These are phyloP conservation scores for Himalopsyche kuldschensis DNA, from an alignment of 2,888 invertebrate genomes.

Conservation along the genomic window DNA sequence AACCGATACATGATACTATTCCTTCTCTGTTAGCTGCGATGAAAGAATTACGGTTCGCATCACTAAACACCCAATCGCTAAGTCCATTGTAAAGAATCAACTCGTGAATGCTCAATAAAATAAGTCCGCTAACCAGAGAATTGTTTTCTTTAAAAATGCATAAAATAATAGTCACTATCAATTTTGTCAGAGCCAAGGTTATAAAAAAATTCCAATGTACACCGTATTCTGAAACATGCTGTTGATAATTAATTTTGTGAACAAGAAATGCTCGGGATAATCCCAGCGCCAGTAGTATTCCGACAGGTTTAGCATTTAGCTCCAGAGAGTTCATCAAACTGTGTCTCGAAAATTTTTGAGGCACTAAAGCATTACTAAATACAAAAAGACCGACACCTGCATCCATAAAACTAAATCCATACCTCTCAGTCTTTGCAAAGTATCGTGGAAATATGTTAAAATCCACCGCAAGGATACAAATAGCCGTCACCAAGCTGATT, in stretches of 20 bases:
- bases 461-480: conserved; percentile 92
- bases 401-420: conserved; percentile 93
- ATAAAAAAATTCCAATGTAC: conserved; percentile 98
- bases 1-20: conserved; percentile 81
- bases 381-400: conserved; percentile 90
- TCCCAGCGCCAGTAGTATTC: conserved; percentile 62
- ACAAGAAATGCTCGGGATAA: conserved; percentile 62
- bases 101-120: conserved; percentile 68
- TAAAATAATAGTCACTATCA: conserved; percentile 67
- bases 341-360: conserved; percentile 54
- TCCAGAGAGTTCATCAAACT: conserved; percentile 42
- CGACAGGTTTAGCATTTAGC: conserved; percentile 47
- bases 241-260: conserved; percentile 75
- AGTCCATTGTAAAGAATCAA: conserved; percentile 62
- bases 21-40: conserved; percentile 91
- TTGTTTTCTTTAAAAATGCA: conserved; percentile 56
- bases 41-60: conserved; percentile 60
- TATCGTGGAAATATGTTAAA: conserved; percentile 82
- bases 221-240: conserved; percentile 92
- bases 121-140: conserved; percentile 59
- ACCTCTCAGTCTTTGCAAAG: conserved; percentile 85
- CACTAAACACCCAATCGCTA: conserved; percentile 71
- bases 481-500: conserved; percentile 71
- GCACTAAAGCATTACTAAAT: conserved; percentile 76
- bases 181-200: conserved; percentile 82